Evolutionary conservation across 2,113 vertebrate species (phyloP), one percentile per base, ranked within the genome.

Genomic region (Pelvicachromis taeniatus): DNA sequence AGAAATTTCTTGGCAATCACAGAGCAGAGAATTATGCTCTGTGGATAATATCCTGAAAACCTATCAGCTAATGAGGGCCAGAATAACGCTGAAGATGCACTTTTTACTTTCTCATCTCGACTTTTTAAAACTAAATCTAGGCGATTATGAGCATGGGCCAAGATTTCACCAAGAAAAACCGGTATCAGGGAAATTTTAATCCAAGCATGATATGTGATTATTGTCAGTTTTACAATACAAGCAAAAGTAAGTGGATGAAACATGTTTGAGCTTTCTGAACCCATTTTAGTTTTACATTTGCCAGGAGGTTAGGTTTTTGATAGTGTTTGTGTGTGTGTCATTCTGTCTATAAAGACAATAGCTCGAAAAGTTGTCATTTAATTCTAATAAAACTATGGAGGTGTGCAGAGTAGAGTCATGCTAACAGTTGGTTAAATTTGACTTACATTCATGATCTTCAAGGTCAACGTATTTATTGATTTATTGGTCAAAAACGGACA

Each of bases 271-370:
- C 33, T 33, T 33, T 33, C 6, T 7, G 7, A 33, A 33, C 7
- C 33, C 2, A 7, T 33, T 33, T 33, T 33, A 7, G 7, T 33
- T 33, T 33, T 7, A 38, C 35, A 38, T 38, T 9, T 38, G 35
- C 35, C 35, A 38, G 8, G 33, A 35, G 17, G 1, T 61, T n/a
- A 4, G 17, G 31, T 12, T 61, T 61, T 61, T 19, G 58, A 61
- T 61, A 7, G 31, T 61, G 31, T n/a, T 61, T 61, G 58, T 0
- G 0, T 35, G 31, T 3, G 0, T 1, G 9, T 61, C 31, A 4
- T 61, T 35, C 9, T 61, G 58, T 61, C 31, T 61, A n/a, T 61
- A 61, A 61, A 61, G 17, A 35, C 17, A 11, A 61, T 2, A 61
- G 0, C 58, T 61, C 0, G 1, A 7, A 61, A 61, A n/a, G 58